phyloP scores from a whole-genome alignment of 2,888 invertebrate genomes.

The Pheosia tremula region DNA sequence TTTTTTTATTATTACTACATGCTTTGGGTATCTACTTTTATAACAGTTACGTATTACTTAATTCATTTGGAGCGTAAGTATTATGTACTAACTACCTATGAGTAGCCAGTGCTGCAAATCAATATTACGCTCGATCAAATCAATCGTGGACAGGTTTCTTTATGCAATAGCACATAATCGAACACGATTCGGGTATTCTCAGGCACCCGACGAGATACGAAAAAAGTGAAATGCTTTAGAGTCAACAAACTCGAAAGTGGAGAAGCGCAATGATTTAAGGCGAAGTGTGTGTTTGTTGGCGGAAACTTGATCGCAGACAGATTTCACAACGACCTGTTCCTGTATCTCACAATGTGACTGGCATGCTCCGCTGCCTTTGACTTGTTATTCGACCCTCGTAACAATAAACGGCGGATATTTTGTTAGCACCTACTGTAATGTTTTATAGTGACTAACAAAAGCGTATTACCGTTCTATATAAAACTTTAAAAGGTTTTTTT shows the following conservation, averaged over 20 bases:
- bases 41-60: neutral
- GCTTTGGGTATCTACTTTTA: no score
- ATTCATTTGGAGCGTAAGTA: constrained; percentile 2
- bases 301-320: constrained; percentile 51
- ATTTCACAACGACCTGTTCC: constrained; percentile 50
- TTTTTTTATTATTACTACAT: no score
- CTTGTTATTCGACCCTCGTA: constrained; percentile 18
- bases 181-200: constrained; percentile 46
- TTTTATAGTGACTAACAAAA: constrained; percentile 3
- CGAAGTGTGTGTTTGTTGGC: constrained; percentile 45
- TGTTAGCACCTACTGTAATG: constrained; percentile 4
- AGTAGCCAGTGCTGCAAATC: neutral
- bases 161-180: constrained; percentile 52
- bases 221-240: constrained; percentile 63
- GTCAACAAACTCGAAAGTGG: constrained; percentile 59
- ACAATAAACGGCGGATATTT: constrained; percentile 20
- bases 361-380: constrained; percentile 30
- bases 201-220: constrained; percentile 44
- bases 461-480: constrained; percentile 6
- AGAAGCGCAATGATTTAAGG: constrained; percentile 49
- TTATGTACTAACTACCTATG: neutral
- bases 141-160: constrained; percentile 43
- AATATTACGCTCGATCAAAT: constrained; percentile 13
- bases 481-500: constrained; percentile 5
- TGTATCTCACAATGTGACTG: constrained; percentile 33